These are phyloP conservation scores for Volucella inanis DNA, from an alignment of 2,888 invertebrate genomes.

Conservation along the genomic window DNA sequence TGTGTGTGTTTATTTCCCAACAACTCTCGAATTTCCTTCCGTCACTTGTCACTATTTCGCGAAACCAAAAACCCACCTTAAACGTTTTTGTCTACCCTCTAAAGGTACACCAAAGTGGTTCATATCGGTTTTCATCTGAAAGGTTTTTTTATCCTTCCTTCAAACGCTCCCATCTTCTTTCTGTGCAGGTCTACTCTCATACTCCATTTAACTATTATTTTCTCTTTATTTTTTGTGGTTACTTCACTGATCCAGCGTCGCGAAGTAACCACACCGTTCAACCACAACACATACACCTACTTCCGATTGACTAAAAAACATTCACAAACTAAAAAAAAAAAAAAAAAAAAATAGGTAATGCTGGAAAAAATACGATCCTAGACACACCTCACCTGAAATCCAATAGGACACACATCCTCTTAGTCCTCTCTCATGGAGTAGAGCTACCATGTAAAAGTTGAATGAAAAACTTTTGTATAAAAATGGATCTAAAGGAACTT, in stretches of 20 bases:
- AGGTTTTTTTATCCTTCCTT: slow-evolving; percentile 28
- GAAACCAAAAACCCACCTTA: slow-evolving; percentile 48
- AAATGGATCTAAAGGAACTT: slow-evolving; percentile 39
- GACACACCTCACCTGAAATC: slow-evolving; percentile 69
- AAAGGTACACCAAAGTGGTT: not conserved
- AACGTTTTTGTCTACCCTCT: slow-evolving; percentile 11
- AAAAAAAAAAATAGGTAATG: slow-evolving; percentile 37
- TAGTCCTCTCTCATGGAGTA: not conserved
- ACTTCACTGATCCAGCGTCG: slow-evolving; percentile 39
- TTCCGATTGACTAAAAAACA: slow-evolving; percentile 78
- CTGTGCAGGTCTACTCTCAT: not conserved
- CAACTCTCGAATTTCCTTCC: slow-evolving; percentile 63
- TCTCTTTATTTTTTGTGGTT: not conserved
- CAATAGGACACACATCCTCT: slow-evolving; percentile 65
- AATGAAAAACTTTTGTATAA: slow-evolving; percentile 14
- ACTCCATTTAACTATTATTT: slow-evolving; percentile 18
- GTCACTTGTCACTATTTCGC: slow-evolving; percentile 44
- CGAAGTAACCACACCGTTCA: slow-evolving; percentile 78
- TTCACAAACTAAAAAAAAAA: slow-evolving; percentile 1
- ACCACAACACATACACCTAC: slow-evolving; percentile 83
- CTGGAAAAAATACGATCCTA: slow-evolving; percentile 58
- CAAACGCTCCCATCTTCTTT: not conserved
- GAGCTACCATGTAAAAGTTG: not conserved
- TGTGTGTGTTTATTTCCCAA: slow-evolving; percentile 40
- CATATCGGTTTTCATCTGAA: slow-evolving; percentile 63